Conservation (phyloP, 1,140 invertebrate genomes). For the Bombus fervidus region DNA sequence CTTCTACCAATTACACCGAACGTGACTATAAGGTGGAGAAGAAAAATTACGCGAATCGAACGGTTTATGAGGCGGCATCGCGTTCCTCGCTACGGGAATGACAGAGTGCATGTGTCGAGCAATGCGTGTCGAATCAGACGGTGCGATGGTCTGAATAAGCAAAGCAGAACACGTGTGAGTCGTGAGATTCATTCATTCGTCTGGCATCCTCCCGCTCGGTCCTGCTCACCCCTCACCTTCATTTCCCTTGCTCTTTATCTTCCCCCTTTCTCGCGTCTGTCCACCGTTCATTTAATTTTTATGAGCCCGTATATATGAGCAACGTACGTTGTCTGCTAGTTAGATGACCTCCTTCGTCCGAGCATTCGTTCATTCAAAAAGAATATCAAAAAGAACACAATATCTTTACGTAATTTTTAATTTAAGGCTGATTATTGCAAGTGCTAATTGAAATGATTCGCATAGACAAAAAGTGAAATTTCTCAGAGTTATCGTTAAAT, state of each 20-base stretch:
- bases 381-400: too few relatives aligned
- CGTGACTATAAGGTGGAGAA: not conserved
- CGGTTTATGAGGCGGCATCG: constrained; percentile 16
- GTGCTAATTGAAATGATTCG: too few relatives aligned
- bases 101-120: constrained; percentile 49
- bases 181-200: constrained; percentile 70
- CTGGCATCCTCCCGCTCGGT: constrained; percentile 27
- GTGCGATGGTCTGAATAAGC: constrained; percentile 60
- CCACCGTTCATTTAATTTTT: constrained; percentile 53
- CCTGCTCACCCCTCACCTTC: constrained; percentile 32
- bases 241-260: constrained; percentile 60
- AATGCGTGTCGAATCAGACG: constrained; percentile 60
- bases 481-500: too few relatives aligned
- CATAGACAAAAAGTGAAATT: too few relatives aligned
- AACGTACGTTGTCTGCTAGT: constrained; percentile 12
- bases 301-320: constrained; percentile 35
- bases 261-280: constrained; percentile 50
- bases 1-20: not conserved
- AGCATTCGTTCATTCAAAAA: not conserved
- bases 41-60: constrained; percentile 10
- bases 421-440: not conserved
- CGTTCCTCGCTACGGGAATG: not conserved
- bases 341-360: constrained; percentile 31
- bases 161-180: constrained; percentile 64
- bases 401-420: not conserved